These are phyloP conservation scores for Sinhomidia bicolor DNA, from an alignment of 2,888 invertebrate genomes.

Conservation along the genomic window DNA sequence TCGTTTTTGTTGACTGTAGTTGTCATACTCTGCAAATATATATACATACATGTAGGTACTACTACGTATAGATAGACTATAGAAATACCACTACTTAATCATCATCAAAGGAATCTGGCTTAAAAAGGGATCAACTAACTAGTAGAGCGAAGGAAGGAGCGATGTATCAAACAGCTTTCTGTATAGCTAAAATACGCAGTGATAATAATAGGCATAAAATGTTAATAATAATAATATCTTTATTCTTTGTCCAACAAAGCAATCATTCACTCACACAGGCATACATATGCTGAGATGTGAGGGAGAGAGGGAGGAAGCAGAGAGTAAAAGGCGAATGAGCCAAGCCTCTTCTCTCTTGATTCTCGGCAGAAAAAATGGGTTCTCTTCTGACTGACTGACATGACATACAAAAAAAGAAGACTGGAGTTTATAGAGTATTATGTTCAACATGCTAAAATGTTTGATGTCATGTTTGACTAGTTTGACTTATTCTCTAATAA, in stretches of 20 bases:
- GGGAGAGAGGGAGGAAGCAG: neutral
- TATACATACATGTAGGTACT: neutral
- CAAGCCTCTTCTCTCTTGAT: constrained; percentile 10
- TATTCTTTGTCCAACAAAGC: neutral
- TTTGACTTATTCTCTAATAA: constrained; percentile 18
- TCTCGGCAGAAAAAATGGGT: neutral
- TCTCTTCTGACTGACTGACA: neutral
- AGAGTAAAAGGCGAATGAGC: neutral
- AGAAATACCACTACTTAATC: neutral
- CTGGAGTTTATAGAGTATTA: neutral
- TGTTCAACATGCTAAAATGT: neutral
- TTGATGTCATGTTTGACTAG: neutral
- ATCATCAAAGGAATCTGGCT: constrained; percentile 45
- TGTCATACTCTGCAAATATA: neutral
- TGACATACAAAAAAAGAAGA: neutral
- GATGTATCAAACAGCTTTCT: neutral
- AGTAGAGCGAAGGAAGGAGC: neutral
- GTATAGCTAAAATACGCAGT: too few relatives aligned
- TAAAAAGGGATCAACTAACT: constrained; percentile 39
- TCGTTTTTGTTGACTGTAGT: neutral
- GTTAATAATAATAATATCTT: constrained; percentile 9
- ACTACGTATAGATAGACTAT: too few relatives aligned
- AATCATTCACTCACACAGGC: neutral
- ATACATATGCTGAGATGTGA: neutral
- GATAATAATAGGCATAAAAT: neutral